phyloP scores from a whole-genome alignment of 2,888 invertebrate species.

The Papilio gigon region DNA sequence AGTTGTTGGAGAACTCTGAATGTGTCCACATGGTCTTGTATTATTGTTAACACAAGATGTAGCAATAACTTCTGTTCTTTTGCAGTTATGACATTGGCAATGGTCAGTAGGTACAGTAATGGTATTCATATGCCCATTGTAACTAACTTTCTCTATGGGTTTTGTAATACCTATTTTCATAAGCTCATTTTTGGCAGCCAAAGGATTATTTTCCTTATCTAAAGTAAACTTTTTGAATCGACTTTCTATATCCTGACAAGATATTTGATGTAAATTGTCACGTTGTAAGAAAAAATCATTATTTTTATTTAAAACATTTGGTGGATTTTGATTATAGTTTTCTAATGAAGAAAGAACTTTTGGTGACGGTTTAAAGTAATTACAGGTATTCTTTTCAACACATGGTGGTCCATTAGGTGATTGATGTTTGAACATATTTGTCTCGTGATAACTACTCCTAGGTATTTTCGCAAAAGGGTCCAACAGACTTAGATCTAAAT shows the following conservation, averaged over 20 bases:
- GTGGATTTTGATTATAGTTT: slow-evolving; percentile 50
- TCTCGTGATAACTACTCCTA: slow-evolving; percentile 44
- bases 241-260: slow-evolving; percentile 51
- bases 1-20: slow-evolving; percentile 22
- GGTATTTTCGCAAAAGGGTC: slow-evolving; percentile 59
- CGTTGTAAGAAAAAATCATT: slow-evolving; percentile 69
- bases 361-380: slow-evolving; percentile 14
- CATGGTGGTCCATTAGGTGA: neutral
- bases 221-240: slow-evolving; percentile 56
- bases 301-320: slow-evolving; percentile 57
- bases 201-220: slow-evolving; percentile 66
- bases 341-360: slow-evolving; percentile 53
- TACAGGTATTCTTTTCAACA: neutral
- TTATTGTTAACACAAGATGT: neutral
- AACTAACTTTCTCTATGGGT: slow-evolving; percentile 19
- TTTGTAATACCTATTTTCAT: slow-evolving; percentile 48
- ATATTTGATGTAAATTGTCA: slow-evolving; percentile 57
- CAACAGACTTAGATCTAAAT: slow-evolving; percentile 71
- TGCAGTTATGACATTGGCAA: slow-evolving; percentile 67
- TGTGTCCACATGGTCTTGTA: slow-evolving; percentile 11
- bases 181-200: slow-evolving; percentile 56
- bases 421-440: neutral
- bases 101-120: slow-evolving; percentile 43
- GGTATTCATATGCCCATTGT: slow-evolving; percentile 47
- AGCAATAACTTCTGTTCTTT: slow-evolving; percentile 43